Percentiles rank a stretch among this genome's conserved stretches.
These are phyloP conservation scores for Neopelma chrysocephalum DNA, from an alignment of 2,797 vertebrate species.

Conservation along the genomic window DNA sequence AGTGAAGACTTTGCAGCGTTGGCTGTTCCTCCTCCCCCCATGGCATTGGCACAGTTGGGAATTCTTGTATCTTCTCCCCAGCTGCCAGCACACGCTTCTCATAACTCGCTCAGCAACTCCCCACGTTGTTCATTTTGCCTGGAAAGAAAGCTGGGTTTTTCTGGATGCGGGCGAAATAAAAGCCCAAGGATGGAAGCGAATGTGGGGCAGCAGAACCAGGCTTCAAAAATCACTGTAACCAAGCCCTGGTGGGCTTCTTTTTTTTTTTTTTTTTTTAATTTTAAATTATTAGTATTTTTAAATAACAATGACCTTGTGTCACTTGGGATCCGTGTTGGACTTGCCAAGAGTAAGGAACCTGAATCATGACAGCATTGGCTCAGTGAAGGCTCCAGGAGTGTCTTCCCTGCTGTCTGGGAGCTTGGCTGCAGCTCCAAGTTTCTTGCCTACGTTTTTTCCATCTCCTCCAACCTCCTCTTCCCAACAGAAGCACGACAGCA, in stretches of 20 bases:
- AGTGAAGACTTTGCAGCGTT: conserved; percentile 47
- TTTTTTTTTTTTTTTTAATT: not conserved
- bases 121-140: conserved; percentile 9
- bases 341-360: not conserved
- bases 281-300: not conserved
- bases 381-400: not conserved
- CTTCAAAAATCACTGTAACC: not conserved
- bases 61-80: conserved; percentile 51
- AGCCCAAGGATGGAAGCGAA: not conserved
- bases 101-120: conserved; percentile 49
- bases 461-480: not conserved
- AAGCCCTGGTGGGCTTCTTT: not conserved
- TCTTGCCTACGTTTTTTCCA: conserved; percentile 6
- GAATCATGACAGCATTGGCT: not conserved
- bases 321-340: not conserved
- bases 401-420: not conserved
- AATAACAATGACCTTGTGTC: not conserved
- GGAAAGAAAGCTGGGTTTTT: conserved; percentile 31
- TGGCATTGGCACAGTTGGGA: conserved; percentile 54
- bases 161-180: not conserved
- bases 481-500: not conserved
- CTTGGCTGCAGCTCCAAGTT: conserved; percentile 26
- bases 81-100: conserved; percentile 54
- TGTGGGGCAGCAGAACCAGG: fast-evolving
- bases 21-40: conserved; percentile 71